Evolutionary conservation across 2,113 vertebrate genomes (phyloP), one percentile per base, ranked within the genome.

Genomic region (Lathamus discolor): DNA sequence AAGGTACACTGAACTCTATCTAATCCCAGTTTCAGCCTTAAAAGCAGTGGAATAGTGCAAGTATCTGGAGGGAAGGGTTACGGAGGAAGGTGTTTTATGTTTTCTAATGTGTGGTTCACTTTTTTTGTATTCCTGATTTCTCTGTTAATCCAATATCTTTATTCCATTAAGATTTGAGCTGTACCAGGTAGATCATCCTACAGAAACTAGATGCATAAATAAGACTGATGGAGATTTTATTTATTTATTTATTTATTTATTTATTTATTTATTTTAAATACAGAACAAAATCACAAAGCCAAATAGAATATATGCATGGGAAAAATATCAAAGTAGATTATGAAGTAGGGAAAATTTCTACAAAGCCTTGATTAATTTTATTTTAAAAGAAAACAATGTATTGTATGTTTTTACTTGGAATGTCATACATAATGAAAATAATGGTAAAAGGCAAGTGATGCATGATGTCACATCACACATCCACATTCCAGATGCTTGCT

Each of bases 401-500:
- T 48, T 67, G 1, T 62, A 16, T 68, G 11, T 81, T 51, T 87
- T 81, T 72, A 16, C 31, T 41, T 68, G 25, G 9, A 76, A 59
- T 39, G 13, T 44, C 29, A 19, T 49, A 33, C 7, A 12, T 63
- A 61, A 44, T 49, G 29, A 63, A 83, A 88, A 17, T 70, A 54
- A 43, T 39, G 62, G 7, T 66, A 68, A 52, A 80, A 70, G 20
- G 3, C 31, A 78, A 52, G 44, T 48, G 27, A 67, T 78, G 22
- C 20, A 7, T 35, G 10, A 55, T 76, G 6, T 68, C 3, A 17
- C 10, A 6, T 6, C 5, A 3, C 8, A 4, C 1, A 0, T 19
- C 41, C 10, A 22, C 8, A 9, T 49, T 67, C 15, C 55, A 48
- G 54, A 33, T 67, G 20, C 14, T 80, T 91, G 17, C 28, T 62